Conservation (phyloP, 1,140 invertebrate genomes). For the Dolichoris vasculosae region DNA sequence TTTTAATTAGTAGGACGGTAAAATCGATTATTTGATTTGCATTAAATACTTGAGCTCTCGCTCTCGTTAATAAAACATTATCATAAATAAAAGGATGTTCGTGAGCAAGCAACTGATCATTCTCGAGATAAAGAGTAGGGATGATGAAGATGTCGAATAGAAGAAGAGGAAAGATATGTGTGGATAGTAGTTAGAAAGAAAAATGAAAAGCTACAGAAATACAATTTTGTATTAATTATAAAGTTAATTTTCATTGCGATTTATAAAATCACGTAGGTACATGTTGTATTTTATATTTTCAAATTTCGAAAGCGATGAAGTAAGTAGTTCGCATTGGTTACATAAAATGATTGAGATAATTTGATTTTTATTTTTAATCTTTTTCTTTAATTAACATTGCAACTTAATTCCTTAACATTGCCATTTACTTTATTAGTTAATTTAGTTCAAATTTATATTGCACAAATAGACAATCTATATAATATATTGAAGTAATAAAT, state of each 20-base stretch:
- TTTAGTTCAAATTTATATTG: too few species aligned
- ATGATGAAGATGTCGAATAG: neutral
- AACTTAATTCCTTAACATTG: too few species aligned
- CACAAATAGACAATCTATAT: too few species aligned
- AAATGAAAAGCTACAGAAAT: neutral
- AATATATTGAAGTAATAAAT: too few species aligned
- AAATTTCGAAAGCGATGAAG: too few species aligned
- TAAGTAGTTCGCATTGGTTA: too few species aligned
- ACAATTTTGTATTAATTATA: slow-evolving; percentile 4
- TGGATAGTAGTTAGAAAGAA: neutral
- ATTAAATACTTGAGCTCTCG: neutral
- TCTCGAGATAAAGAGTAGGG: neutral
- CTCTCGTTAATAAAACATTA: slow-evolving; percentile 17
- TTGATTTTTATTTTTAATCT: too few species aligned
- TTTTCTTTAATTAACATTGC: too few species aligned
- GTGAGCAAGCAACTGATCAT: neutral
- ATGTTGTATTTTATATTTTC: neutral
- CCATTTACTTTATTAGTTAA: too few species aligned
- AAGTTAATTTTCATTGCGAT: slow-evolving; percentile 7
- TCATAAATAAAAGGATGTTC: slow-evolving; percentile 23
- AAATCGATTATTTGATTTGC: slow-evolving; percentile 19
- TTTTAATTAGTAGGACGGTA: slow-evolving; percentile 24
- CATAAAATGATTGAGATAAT: too few species aligned
- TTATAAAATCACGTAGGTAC: neutral
- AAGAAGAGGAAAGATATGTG: neutral